These are phyloP conservation scores for Zelostemma sp. DNA, from an alignment of 1,140 invertebrate genomes.

Conservation along the genomic window DNA sequence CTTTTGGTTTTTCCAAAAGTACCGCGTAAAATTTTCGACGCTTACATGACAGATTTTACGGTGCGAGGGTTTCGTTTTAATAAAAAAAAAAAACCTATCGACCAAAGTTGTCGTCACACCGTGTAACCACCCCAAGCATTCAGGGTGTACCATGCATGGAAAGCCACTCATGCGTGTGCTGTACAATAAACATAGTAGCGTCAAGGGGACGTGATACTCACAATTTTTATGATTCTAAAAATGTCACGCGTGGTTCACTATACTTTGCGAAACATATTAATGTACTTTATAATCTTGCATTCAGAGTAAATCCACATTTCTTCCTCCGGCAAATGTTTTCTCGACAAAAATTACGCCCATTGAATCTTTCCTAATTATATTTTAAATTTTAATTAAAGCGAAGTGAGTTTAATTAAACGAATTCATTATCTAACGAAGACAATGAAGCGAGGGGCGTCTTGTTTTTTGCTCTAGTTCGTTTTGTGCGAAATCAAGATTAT, in stretches of 20 bases:
- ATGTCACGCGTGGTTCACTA: conserved; percentile 28
- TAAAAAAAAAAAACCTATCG: conserved; percentile 33
- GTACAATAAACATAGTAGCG: conserved; percentile 39
- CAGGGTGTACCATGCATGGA: conserved; percentile 37
- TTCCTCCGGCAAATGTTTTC: no score
- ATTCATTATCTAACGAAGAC: not conserved
- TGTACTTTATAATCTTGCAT: no score
- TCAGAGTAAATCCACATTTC: no score
- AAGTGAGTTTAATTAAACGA: no score
- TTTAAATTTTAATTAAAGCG: no score
- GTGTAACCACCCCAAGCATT: conserved; percentile 39
- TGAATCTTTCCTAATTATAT: no score
- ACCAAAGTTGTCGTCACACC: conserved; percentile 41
- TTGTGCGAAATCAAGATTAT: conserved; percentile 10
- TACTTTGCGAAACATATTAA: no score
- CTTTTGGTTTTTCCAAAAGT: no score
- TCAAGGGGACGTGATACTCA: conserved; percentile 31
- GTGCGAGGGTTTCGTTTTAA: conserved; percentile 20
- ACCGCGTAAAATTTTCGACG: no score
- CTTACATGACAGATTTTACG: not conserved
- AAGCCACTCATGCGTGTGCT: conserved; percentile 34
- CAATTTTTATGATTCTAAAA: conserved; percentile 45
- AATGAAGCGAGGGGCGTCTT: conserved; percentile 7
- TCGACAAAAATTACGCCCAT: no score
- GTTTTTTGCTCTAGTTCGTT: not conserved